Conservation (phyloP, 2,888 invertebrate genomes). For the Molanna angustata region DNA sequence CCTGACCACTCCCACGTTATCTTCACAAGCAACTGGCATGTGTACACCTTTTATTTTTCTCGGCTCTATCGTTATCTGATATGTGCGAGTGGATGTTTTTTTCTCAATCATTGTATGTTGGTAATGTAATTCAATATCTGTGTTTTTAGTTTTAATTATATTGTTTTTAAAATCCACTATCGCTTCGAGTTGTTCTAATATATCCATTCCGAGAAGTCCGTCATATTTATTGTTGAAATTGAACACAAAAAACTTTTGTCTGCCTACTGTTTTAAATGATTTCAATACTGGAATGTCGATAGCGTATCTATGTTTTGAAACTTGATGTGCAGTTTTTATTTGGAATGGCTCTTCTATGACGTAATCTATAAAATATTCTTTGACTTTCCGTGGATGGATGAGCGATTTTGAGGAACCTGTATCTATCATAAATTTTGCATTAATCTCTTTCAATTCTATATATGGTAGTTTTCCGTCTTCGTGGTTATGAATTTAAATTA, state of each 20-base stretch:
- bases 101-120: neutral
- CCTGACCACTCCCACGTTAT: neutral
- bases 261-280: neutral
- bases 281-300: neutral
- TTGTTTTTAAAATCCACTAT: neutral
- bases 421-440: neutral
- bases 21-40: neutral
- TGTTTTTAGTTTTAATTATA: neutral
- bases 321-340: neutral
- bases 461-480: too few relatives aligned
- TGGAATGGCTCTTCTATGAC: neutral
- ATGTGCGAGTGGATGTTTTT: neutral
- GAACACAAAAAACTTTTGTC: neutral
- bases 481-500: too few relatives aligned
- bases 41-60: neutral
- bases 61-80: neutral
- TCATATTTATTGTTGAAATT: neutral
- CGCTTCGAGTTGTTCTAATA: neutral
- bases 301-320: neutral
- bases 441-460: neutral
- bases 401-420: neutral
- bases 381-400: neutral
- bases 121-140: neutral
- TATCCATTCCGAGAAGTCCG: neutral
- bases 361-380: neutral